Base-by-base conservation (phyloP, 2,888 invertebrate species). In the Agrochola macilenta region DNA sequence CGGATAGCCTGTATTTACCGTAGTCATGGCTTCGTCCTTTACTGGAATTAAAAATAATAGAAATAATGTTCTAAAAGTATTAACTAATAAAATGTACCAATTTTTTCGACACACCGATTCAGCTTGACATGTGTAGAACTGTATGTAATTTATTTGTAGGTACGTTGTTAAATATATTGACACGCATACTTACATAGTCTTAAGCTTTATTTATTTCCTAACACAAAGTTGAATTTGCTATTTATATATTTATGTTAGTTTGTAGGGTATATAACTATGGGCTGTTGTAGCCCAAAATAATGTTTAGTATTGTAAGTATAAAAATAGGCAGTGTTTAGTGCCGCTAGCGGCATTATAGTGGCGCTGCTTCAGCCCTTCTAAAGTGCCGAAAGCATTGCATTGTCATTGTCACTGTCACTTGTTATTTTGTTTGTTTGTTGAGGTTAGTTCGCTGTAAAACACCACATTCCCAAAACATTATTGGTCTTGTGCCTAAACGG, bases 41-140 rank as follows among this genome's bases (percentile, higher is more conserved):
- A 58, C 74, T 74, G 58, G 74, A 74, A 58, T 74, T 2, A 26
- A 39, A 54, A 49, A 39, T 26, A 17, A 71, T n/a, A n/a, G n/a
- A n/a, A n/a, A n/a, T 49, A 30, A 39, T 52, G 20, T 39, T 52
- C 20, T 66, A 39, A 20, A 39, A n/a, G n/a, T 68, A 30, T 30
- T 35, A 9, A 30, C 23, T 23, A 49, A 12, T 23, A 66, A 66
- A 68, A 23, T 30, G 23, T 30, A 23, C 23, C 8, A 30, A n/a
- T n/a, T n/a, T n/a, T 23, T 23, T 26, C 4, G 20, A 66, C 7
- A 30, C 3, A 30, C 7, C 12, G 8, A 8, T 49, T 49, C 8
- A 20, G 30, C 23, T 30, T 12, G 30, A 30, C 30, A 30, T 2
- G 4, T 26, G 26, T 26, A 26, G 20, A 46, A 8, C n/a, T 46